Base-by-base conservation (phyloP, 2,797 vertebrate genomes). In the Epinephelus malabaricus region DNA sequence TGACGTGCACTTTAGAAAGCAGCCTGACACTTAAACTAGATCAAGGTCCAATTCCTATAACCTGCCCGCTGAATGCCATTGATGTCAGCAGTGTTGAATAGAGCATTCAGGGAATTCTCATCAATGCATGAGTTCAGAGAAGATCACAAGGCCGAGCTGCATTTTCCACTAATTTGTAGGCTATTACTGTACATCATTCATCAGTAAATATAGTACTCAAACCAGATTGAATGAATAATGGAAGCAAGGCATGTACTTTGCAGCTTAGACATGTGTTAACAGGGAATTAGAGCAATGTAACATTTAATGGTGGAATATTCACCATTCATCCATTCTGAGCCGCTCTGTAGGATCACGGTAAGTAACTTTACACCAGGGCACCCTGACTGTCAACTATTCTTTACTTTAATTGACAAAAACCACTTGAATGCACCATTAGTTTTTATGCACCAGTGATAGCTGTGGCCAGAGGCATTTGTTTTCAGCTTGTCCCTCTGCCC, bases 11-110 rank as follows among this genome's bases (percentile, higher is more conserved):
- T 83, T 81, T n/a, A 66, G 19, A 43, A 78, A 53, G 53, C 66
- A 56, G 43, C 14, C 18, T 61, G 25, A 65, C 71, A 74, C 75
- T 85, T 75, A n/a, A 83, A 74, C 58, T 38, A 25, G n/a, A 65
- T 67, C 40, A 38, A 5, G 25, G 30, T 69, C 51, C 75, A 79
- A 85, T 82, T 64, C 68, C 75, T 64, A 76, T 69, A 78, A 78
- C 69, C 69, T 67, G 43, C 46, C 55, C 30, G 13, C 70, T 75
- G 43, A 79, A 79, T 67, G 53, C 61, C 30, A 30, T 3, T 14
- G 34, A 70, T 50, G 18, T 45, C 19, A 40, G 34, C 67, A 0
- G 5, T 5, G 3, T 43, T 38, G 58, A 74, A 64, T 49, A 23
- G 38, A 68, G 4, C 38, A 9, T 51, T 34, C 34, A 50, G 18